Base-by-base conservation (phyloP, 2,888 invertebrate species). In the Lingula anatina region DNA sequence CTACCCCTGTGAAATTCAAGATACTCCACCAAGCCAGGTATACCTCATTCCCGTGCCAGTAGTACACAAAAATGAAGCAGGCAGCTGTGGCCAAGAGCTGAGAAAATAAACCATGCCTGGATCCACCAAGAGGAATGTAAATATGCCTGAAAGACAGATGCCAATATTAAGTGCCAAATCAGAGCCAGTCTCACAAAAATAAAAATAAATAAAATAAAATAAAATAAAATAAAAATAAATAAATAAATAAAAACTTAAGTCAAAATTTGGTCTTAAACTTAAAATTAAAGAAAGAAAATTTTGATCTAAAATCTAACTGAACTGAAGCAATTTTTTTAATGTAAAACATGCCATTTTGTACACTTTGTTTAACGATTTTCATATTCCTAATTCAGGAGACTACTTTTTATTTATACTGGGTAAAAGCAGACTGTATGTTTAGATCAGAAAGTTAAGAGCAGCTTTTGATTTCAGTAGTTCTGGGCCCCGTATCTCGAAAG, bases 31-130 rank as follows among this genome's bases (percentile, higher is more conserved):
- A 79, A 52, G 92, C 83, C 57, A 94, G 85, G 63, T 85, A 85
- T 56, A 79, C 79, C 53, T 86, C 84, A 42, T 86, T 83, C 31
- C 93, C 93, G 75, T 96, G 96, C 95, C 95, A 96, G 53, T 90
- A 71, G 66, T 85, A 92, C 27, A 94, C 86, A 75, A 92, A 95
- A 21, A 81, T 66, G 77, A 95, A 93, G 68, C 87, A 87, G 2
- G 83, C 60, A 37, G 85, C 80, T n/a, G 88, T 89, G 2, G 89
- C 87, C 23, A 84, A 64, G 1, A 89, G 70, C 73, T 75, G 74
- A n/a, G 74, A 49, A 21, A 59, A 52, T 15, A 74, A 40, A 0
- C 77, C 76, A 38, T 68, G 64, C 2, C 75, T 59, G 56, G 71
- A 64, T 76, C 82, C 60, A 80, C 78, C 71, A 31, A 75, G 70